Base-by-base conservation (phyloP, 2,888 invertebrate species). In the Cerastis leucographa region DNA sequence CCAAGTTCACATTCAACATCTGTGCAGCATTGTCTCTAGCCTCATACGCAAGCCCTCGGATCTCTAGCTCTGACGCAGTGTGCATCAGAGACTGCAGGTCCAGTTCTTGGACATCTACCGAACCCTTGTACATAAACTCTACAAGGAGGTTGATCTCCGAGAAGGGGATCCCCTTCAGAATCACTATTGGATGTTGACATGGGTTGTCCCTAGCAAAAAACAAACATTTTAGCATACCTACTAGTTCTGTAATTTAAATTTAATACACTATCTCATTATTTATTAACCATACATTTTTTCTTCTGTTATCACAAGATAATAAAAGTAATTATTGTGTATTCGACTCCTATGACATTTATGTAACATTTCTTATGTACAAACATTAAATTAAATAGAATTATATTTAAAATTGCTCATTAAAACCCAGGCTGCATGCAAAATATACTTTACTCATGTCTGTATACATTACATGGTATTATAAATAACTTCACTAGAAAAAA, bases 41-140 rank as follows among this genome's bases (percentile, higher is more conserved):
- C 88, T 97, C 97, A 69, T 97, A 97, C 1, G 97, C 97, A 73
- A 97, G 94, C 7, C 98, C 98, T 85, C 97, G 96, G 75, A 98
- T 97, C 92, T 98, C 97, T 72, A 98, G 92, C 88, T 98, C 98
- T 7, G 97, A 97, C 0, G 98, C 97, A 51, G 98, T 97, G 88
- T 97, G 97, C 94, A 97, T 97, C 73, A 98, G 90, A 0, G 97
- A 97, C 82, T 97, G 97, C 51, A 98, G 92, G 88, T 97, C 97
- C 85, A 97, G 95, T 80, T 97, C 97, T 70, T 97, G 97, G 11
- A 98, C 97, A 88, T 98, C 97, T 78, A 98, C 97, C 4, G 97
- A 97, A 1, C 98, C 98, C 85, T 97, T 97, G 93, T 98, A 98
- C 97, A 98, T 98, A 84, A 98, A 97, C 91, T 98, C 97, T 81